Evolutionary conservation across 2,113 vertebrate genomes (phyloP).

Genomic region (Bufo bufo): DNA sequence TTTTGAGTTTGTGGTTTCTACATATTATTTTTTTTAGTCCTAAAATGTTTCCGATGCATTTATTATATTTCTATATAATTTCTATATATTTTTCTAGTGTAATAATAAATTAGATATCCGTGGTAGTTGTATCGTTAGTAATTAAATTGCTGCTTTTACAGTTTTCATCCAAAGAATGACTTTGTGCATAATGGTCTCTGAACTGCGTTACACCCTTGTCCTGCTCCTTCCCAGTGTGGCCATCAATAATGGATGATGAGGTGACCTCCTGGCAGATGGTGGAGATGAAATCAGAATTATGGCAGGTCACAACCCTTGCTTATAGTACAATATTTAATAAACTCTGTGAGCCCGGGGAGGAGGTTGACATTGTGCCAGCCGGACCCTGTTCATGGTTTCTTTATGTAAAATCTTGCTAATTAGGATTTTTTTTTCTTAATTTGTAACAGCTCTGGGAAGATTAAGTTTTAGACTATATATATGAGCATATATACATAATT

Average conservation of each 20-base stretch:
- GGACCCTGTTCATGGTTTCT: not conserved
- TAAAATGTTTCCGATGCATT: too few relatives aligned
- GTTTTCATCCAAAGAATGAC: not conserved
- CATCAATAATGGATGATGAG: constrained; percentile 41
- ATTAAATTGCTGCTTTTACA: not conserved
- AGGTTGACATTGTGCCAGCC: not conserved
- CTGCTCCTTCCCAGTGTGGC: constrained; percentile 1
- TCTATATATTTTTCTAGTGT: not conserved
- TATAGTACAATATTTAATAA: constrained; percentile 39
- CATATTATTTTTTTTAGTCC: too few relatives aligned
- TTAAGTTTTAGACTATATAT: not conserved
- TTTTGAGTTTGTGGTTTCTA: too few relatives aligned
- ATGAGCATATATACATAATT: not conserved
- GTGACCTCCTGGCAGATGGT: constrained; percentile 30
- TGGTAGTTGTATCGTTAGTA: not conserved
- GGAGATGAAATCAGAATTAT: constrained; percentile 18
- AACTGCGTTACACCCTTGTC: constrained; percentile 16
- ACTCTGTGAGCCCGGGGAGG: not conserved
- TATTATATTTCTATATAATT: not conserved
- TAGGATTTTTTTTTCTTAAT: not conserved
- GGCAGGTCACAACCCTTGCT: constrained; percentile 7
- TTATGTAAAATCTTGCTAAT: constrained; percentile 3
- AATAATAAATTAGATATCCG: not conserved
- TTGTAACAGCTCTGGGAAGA: not conserved
- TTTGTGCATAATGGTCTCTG: not conserved